These are phyloP conservation scores for Cotesia chilonis DNA, from an alignment of 1,140 invertebrate genomes.

Conservation along the genomic window DNA sequence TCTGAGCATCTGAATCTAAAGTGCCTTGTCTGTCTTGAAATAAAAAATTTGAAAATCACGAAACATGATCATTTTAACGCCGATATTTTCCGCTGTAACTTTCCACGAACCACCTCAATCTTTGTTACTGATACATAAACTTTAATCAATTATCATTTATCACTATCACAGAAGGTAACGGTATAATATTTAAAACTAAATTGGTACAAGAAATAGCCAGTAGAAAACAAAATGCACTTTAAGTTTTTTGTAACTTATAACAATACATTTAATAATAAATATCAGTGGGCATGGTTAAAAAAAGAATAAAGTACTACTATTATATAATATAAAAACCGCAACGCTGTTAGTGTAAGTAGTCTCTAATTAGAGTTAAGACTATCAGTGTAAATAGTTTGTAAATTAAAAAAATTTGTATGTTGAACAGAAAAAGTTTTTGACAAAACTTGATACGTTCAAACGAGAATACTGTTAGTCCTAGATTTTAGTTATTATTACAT, in stretches of 20 bases:
- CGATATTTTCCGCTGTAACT: too few relatives aligned
- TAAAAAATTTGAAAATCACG: too few relatives aligned
- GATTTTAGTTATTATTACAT: neutral
- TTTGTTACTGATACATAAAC: too few relatives aligned
- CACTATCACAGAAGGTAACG: neutral
- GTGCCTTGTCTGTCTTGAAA: slow-evolving; percentile 51
- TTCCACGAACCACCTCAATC: too few relatives aligned
- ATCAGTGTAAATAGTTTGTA: slow-evolving; percentile 49
- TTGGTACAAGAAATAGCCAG: neutral
- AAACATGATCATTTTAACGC: too few relatives aligned
- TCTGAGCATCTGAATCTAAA: slow-evolving; percentile 55
- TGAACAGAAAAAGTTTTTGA: slow-evolving; percentile 19
- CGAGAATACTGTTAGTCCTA: slow-evolving; percentile 18
- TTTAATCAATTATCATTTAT: too few relatives aligned
- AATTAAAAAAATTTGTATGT: slow-evolving; percentile 32
- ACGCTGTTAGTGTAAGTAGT: too few relatives aligned
- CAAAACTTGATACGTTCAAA: slow-evolving; percentile 17
- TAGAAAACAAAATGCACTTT: neutral
- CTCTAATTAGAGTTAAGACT: neutral
- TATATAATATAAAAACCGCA: too few relatives aligned
- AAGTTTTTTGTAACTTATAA: neutral
- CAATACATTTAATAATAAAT: neutral
- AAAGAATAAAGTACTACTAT: neutral
- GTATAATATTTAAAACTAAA: neutral
- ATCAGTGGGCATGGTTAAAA: slow-evolving; percentile 9